A percentile compares a stretch with the other conserved stretches of the same genome.
Conservation (phyloP, 2,113 vertebrate species). For the Eulemur macaco region DNA sequence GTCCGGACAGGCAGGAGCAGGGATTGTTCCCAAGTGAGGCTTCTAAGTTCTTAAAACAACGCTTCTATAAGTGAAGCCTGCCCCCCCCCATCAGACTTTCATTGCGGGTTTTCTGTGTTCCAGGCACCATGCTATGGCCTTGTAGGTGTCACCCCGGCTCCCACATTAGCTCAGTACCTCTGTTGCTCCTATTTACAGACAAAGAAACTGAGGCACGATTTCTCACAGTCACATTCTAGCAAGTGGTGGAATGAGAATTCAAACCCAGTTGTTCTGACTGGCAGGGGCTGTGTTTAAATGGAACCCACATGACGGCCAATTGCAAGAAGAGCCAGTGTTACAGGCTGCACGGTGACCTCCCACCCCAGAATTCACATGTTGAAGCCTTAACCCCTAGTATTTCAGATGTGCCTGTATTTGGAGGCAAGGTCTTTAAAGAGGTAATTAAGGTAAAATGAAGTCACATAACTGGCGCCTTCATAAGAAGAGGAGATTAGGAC, state of each 20-base stretch:
- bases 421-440: neutral
- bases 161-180: fast-evolving
- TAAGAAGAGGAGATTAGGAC: neutral
- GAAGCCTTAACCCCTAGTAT: neutral
- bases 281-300: neutral
- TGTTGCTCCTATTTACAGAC: neutral
- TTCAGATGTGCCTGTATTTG: neutral
- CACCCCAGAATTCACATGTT: too few species aligned
- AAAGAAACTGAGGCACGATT: neutral
- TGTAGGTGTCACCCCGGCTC: fast-evolving
- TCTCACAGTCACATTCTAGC: neutral
- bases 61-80: neutral
- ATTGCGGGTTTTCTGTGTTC: fast-evolving
- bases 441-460: neutral
- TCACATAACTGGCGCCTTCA: neutral
- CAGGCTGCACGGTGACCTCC: neutral
- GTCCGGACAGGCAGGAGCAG: too few species aligned
- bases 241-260: neutral
- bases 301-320: neutral
- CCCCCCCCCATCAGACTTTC: too few species aligned
- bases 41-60: neutral
- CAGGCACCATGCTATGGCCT: neutral
- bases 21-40: neutral
- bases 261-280: neutral
- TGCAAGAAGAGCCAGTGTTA: neutral